Conservation (phyloP, 2,113 vertebrate species). For the Merops nubicus region DNA sequence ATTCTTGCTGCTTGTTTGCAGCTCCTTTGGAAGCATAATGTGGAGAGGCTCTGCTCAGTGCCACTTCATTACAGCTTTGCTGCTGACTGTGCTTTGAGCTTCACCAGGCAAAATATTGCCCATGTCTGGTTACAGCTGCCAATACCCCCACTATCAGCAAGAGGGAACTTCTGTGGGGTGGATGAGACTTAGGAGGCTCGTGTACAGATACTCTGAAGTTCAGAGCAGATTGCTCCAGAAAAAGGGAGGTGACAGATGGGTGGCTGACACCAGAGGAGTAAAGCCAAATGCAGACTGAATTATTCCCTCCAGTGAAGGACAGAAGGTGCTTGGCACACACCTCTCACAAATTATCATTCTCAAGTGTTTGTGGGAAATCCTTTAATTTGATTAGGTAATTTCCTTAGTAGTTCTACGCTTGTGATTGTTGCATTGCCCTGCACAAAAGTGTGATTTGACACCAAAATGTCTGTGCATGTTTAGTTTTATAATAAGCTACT, state of each 20-base stretch:
- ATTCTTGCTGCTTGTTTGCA: neutral
- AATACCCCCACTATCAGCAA: neutral
- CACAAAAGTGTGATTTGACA: neutral
- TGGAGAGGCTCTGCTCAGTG: neutral
- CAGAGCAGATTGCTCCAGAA: neutral
- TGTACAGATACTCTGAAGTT: neutral
- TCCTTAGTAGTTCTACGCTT: neutral
- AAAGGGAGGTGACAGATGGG: constrained; percentile 4
- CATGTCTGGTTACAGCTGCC: neutral
- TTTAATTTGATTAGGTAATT: neutral
- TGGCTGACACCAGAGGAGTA: neutral
- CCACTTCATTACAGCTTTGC: neutral
- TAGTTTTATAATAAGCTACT: neutral
- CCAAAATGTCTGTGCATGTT: neutral
- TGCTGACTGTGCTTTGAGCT: accelerated
- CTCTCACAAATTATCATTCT: neutral
- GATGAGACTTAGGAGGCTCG: neutral
- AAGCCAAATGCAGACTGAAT: neutral
- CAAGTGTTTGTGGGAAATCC: neutral
- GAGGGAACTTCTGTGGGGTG: neutral
- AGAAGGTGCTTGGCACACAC: neutral
- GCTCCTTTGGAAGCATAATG: neutral
- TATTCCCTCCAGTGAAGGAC: neutral
- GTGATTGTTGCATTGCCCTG: neutral
- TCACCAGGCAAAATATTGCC: neutral